Base-by-base conservation (phyloP, 2,888 invertebrate genomes). In the Subacronicta megacephala region DNA sequence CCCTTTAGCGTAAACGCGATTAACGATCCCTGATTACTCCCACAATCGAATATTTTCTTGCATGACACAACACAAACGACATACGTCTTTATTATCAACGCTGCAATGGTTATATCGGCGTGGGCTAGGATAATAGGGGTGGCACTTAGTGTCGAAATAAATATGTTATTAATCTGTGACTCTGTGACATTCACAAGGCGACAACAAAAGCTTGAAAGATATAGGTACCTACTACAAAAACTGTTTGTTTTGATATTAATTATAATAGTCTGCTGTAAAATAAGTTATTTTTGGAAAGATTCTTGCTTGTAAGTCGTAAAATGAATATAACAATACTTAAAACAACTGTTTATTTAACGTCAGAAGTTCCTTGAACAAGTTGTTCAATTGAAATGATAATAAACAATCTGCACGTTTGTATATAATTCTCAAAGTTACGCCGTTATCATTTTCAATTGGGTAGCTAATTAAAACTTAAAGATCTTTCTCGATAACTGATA, bases 1-100 rank as follows among this genome's bases (percentile, higher is more conserved):
- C 38, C 40, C 45, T 47, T 45, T 33, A 40, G 40, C 18, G 44
- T 67, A 58, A 72, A 60, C 50, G 41, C 63, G 38, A 75, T 75
- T 72, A 75, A 72, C 67, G 62, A 58, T 57, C 52, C 41, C 58
- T 62, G 46, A 72, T 66, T 69, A 75, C 53, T 49, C 43, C 37
- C 23, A 58, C 50, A 64, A 65, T 62, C 43, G 36, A 43, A 58
- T 58, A 59, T 54, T 59, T 51, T 59, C 31, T 57, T 31, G 20
- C 36, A 53, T 7, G 38, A 36, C 23, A 26, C 18, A 9, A 7
- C 15, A 31, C 62, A 67, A 17, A 40, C 51, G 33, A 71, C 15
- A 45, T 6, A 9, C 41, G 18, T 16, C 56, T 60, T 15, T 60
- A 59, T 35, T 12, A 2, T 1, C 7, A 1, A 12, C 16, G 1